Base-by-base conservation (phyloP, 2,113 vertebrate genomes). In the Malaclemys terrapin region DNA sequence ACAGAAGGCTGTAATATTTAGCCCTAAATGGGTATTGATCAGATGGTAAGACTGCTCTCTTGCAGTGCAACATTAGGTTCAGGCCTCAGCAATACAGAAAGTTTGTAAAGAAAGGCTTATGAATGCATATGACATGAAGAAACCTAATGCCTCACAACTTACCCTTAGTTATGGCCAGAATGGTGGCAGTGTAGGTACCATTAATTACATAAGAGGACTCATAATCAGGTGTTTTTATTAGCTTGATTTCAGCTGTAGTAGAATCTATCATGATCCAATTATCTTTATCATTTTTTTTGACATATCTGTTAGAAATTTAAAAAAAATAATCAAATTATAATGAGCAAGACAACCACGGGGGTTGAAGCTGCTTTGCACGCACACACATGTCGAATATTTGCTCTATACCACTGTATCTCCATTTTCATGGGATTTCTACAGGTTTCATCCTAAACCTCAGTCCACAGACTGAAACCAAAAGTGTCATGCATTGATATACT, bases 91-190 rank as follows among this genome's bases (percentile, higher is more conserved):
- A 53, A 84, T 27, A 80, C 38, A 35, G 19, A 35, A 38, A 50
- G 56, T 42, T 38, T 59, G 47, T 76, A 57, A 59, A 87, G 16
- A 47, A 76, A 42, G 38, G 54, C 35, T 19, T 31, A 56, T 2
- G 31, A 78, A 57, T 10, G 56, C n/a, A 25, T 10, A 13, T 9
- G 47, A 57, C 4, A 17, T 59, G 87, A 82, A 93, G 87, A 82
- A 93, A 96, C 81, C 4, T 89, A 89, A 90, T 75, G 22, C 10
- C 17, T 84, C 31, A 49, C 5, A 82, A 96, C 98, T 96, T 97
- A 99, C 98, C 98, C 42, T 98, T 95, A 91, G 97, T 98, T 89
- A 98, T 45, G 52, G 97, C 98, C 94, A 98, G 13, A 57, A 99
- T 88, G 57, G 98, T 98, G 89, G 96, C 92, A 85, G 92, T 94